phyloP scores from a whole-genome alignment of 2,888 invertebrate species.

The Isoperla grammatica region DNA sequence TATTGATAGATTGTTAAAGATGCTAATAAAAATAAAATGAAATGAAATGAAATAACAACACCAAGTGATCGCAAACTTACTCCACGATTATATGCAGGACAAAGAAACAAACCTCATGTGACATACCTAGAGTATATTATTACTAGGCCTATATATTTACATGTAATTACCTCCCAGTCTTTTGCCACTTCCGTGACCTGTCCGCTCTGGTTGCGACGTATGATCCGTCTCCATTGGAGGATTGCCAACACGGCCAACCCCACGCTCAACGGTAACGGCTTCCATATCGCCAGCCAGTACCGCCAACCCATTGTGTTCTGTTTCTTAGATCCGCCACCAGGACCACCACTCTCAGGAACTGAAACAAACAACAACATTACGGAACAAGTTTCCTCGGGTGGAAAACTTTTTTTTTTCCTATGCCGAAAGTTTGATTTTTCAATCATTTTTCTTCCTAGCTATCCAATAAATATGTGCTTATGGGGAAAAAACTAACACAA shows the following conservation, averaged over 20 bases:
- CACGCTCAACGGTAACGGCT: slow-evolving; percentile 34
- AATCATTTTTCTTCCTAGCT: too few species aligned
- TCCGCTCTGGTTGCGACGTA: slow-evolving; percentile 27
- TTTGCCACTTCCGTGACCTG: slow-evolving; percentile 26
- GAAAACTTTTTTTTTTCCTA: too few species aligned
- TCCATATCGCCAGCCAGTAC: slow-evolving; percentile 21
- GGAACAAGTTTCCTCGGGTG: background rate
- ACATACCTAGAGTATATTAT: background rate
- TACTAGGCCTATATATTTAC: background rate
- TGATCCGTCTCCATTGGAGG: slow-evolving; percentile 34
- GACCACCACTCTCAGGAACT: too few species aligned
- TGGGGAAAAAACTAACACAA: background rate
- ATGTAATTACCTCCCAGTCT: slow-evolving; percentile 36
- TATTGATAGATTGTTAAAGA: too few species aligned
- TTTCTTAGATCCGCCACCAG: too few species aligned
- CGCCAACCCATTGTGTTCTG: slow-evolving; percentile 7
- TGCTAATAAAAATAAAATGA: too few species aligned
- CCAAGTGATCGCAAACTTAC: too few species aligned
- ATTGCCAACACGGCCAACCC: slow-evolving; percentile 36
- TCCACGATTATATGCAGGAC: too few species aligned
- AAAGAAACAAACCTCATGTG: background rate
- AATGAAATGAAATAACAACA: too few species aligned
- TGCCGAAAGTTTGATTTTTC: too few species aligned
- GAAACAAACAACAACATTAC: too few species aligned
- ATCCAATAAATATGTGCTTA: too few species aligned